A percentile compares a stretch with the other conserved stretches of the same genome.
Conservation (phyloP, 2,888 invertebrate genomes). For the Gibbula magus region DNA sequence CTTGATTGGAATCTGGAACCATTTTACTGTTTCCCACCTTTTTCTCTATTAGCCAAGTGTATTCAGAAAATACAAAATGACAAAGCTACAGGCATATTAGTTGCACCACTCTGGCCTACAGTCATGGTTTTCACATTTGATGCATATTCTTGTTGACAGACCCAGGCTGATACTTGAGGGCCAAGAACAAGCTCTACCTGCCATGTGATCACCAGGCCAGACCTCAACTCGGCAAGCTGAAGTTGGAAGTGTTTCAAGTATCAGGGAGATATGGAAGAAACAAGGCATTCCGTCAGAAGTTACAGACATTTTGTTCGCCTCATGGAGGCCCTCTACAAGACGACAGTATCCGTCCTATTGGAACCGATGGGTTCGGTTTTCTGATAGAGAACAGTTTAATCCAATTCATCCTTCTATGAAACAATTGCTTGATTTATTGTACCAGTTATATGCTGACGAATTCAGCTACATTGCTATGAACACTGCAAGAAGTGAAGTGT, state of each 20-base stretch:
- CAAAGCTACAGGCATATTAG: background rate
- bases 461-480: background rate
- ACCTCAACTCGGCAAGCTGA: background rate
- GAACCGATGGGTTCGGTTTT: background rate
- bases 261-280: background rate
- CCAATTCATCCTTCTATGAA: background rate
- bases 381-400: background rate
- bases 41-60: background rate
- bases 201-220: background rate
- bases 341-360: background rate
- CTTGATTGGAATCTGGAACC: too few species aligned
- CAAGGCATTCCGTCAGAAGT: background rate
- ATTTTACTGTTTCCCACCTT: background rate
- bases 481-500: too few species aligned
- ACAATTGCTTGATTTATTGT: background rate
- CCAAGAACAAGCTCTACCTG: background rate
- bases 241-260: background rate
- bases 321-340: too few species aligned
- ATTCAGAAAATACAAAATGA: background rate
- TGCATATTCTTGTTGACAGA: background rate
- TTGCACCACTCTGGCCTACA: background rate
- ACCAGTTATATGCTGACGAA: background rate
- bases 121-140: background rate
- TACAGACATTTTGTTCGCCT: too few species aligned
- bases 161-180: background rate